Evolutionary conservation across 2,797 vertebrate species (phyloP), one percentile per base, ranked within the genome.

Genomic region (Takifugu rubripes): DNA sequence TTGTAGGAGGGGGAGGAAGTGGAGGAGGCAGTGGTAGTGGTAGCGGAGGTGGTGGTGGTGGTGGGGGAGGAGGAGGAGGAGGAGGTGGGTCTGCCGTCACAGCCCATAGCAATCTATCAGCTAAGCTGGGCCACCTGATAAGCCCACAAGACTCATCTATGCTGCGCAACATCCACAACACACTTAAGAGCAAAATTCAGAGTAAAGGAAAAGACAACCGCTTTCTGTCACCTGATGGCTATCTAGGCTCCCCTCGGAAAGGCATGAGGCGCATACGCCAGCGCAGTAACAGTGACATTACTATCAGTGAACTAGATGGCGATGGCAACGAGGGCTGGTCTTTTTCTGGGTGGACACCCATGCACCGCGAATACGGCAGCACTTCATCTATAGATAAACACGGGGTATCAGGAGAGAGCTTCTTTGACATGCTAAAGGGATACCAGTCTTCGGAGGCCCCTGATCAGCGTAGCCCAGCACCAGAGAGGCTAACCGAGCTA

Each of bases 311-410:
- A 74, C 91, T 99, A 71, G 97, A 99, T 16, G 92, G 90, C 31
- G 96, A 98, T 31, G 94, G 95, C 61, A 89, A 94, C 21, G 96
- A 98, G 83, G 95, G 97, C 83, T 98, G 96, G 92, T 93, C 94
- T 60, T 98, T 97, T 61, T 95, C 96, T 3, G 95, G 95, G 0
- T 98, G 97, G 84, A 93, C 95, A 0, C 94, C 96, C 27, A 91
- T 99, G 84, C 97, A 99, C 80, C 94, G 97, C 12, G 97, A 99
- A 66, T 99, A 99, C 24, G 97, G 97, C 59, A 99, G 97, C 88
- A 99, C 97, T 27, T 98, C 96, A 3, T 99, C 97, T 4, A 99
- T 99, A 48, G 97, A 99, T 74, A 99, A 99, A 72, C 97, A 99
- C 45, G 96, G 95, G 0, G 95, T 94, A 51, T 97, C 96, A 1